Base-by-base conservation (phyloP, 1,140 invertebrate genomes). In the Melitaea cinxia region DNA sequence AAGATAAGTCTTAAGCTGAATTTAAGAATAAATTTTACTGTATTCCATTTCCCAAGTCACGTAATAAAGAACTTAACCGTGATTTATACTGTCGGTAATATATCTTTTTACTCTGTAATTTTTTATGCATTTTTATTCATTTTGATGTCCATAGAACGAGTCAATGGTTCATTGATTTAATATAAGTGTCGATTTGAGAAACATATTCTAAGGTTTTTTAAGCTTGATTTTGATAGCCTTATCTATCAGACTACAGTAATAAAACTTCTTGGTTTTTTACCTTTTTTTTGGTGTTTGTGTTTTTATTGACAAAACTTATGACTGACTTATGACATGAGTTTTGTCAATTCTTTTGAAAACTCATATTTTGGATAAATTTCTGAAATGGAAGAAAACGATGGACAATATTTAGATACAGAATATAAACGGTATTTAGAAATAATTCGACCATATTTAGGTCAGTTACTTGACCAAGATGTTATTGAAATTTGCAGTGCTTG, bases 371-470 rank as follows among this genome's bases (percentile, higher is more conserved):
- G 55, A 10, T 55, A 58, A 72, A 75, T 62, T 62, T 62, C 24
- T 53, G 58, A 72, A 68, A 89, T 89, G 86, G 77, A 85, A 14
- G 72, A 82, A 55, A 68, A 75, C 23, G 70, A 71, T 35, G 55
- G 45, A 45, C 49, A 52, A 37, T 77, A 70, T 70, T 73, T 87
- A 5, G 87, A 89, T 63, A 23, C 65, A n/a, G 85, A 88, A 68
- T 90, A 78, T 60, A 83, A 83, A 70, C 69, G 77, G 14, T 86
- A 86, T 60, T 75, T 88, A 28, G 73, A 88, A 78, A 83, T 88
- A 19, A 67, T 88, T 45, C 64, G 71, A 61, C 81, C 84, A 1
- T 86, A 88, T 62, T 68, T 90, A 35, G 69, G 57, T 19, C 76
- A 83, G 52, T 54, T 88, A 9, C 50, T 71, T 2, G 78, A 86